phyloP scores from a whole-genome alignment of 2,113 vertebrate species.

The Corythaixoides concolor region DNA sequence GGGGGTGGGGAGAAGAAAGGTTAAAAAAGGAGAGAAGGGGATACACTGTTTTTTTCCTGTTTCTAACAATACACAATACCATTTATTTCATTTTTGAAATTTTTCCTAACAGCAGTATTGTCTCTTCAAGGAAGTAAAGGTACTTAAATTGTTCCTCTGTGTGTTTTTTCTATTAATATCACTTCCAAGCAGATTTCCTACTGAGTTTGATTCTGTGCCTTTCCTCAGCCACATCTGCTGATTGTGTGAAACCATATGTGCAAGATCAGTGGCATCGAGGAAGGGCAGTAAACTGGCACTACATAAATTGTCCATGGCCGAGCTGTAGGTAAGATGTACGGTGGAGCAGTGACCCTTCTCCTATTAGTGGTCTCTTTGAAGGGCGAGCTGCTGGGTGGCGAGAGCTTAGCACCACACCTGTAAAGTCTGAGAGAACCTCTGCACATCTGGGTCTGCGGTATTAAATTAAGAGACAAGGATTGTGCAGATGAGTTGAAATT shows the following conservation, averaged over 20 bases:
- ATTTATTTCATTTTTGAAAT: background rate
- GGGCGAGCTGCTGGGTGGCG: fast-evolving
- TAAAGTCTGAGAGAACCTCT: background rate
- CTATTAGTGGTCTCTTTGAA: background rate
- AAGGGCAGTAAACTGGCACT: background rate
- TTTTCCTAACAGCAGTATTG: background rate
- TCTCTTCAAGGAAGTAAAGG: conserved; percentile 2
- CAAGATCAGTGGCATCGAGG: background rate
- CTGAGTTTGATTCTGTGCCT: conserved; percentile 27
- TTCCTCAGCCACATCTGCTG: conserved; percentile 23
- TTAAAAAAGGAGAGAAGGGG: background rate
- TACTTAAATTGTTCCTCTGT: conserved; percentile 11
- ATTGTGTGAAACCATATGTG: background rate
- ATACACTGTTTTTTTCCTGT: fast-evolving
- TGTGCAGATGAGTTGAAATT: background rate
- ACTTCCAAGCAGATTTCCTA: conserved; percentile 49
- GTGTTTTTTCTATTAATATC: conserved; percentile 62
- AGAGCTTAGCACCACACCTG: background rate
- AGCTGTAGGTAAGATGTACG: fast-evolving
- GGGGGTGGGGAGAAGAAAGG: fast-evolving
- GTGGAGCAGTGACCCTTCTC: background rate
- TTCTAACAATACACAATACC: background rate
- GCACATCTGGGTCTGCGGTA: fast-evolving
- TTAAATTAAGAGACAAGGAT: background rate
- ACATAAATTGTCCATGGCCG: fast-evolving